Percentiles rank a stretch among this genome's conserved stretches.
These are phyloP conservation scores for Phyllotreta cruciferae DNA, from an alignment of 2,888 invertebrate genomes.

Conservation along the genomic window DNA sequence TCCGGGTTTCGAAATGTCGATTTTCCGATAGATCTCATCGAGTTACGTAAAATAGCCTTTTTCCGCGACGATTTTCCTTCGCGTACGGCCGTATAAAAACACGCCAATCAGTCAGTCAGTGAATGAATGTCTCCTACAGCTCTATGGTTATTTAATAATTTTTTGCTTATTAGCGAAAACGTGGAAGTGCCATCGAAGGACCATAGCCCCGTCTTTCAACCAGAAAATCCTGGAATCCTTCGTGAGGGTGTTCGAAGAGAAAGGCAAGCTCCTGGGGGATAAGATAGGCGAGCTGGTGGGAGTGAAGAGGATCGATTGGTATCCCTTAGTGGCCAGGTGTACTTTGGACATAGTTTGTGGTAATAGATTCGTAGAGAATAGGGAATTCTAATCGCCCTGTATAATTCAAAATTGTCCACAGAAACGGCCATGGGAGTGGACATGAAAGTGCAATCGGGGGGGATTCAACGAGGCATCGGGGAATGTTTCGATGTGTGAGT, in stretches of 20 bases:
- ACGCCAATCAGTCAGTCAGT: too few relatives aligned
- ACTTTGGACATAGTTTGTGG: slow-evolving; percentile 71
- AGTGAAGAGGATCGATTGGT: slow-evolving; percentile 62
- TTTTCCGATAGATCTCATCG: too few relatives aligned
- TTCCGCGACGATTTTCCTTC: too few relatives aligned
- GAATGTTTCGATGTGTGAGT: slow-evolving; percentile 33
- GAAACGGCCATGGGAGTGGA: slow-evolving; percentile 38
- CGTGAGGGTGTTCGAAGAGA: slow-evolving; percentile 67
- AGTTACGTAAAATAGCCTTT: too few relatives aligned
- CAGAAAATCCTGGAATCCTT: slow-evolving; percentile 69
- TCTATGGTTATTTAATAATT: too few relatives aligned
- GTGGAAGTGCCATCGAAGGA: slow-evolving; percentile 67
- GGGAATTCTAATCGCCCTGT: not conserved
- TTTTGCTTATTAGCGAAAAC: slow-evolving; percentile 59
- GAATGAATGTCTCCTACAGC: too few relatives aligned
- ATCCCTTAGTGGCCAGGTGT: slow-evolving; percentile 64
- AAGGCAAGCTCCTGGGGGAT: slow-evolving; percentile 63
- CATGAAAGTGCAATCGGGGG: slow-evolving; percentile 32
- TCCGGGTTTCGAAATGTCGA: too few relatives aligned
- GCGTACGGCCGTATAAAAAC: too few relatives aligned
- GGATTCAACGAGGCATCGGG: slow-evolving; percentile 17
- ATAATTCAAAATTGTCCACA: slow-evolving; percentile 19
- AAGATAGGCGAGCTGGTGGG: slow-evolving; percentile 58
- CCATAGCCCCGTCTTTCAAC: slow-evolving; percentile 71
- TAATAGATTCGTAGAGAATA: slow-evolving; percentile 50